Conservation (phyloP, 2,113 vertebrate genomes). For the cat (Felis catus) region F.catus_Fca126_mat1.0 CM031415.1:108414001-108414500, state of each 20-base stretch:
- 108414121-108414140: neutral
- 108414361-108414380: conserved; percentile 48
- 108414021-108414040: neutral
- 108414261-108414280: neutral
- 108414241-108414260: neutral
- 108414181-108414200: conserved; percentile 1
- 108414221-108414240: neutral
- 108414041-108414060: neutral
- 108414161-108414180: neutral
- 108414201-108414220: neutral
- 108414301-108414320: conserved; percentile 54
- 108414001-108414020: neutral
- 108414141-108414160: neutral
- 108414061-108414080: neutral
- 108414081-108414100: neutral
- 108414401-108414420: conserved; percentile 15
- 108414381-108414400: conserved; percentile 32
- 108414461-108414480: conserved; percentile 67
- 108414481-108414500: conserved; percentile 61
- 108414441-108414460: conserved; percentile 51
- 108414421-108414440: conserved; percentile 64
- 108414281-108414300: conserved; percentile 54
- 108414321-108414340: conserved; percentile 48
- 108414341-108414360: conserved; percentile 53
- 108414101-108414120: neutral